These are phyloP conservation scores for Diorhabda carinulata DNA, from an alignment of 1,140 invertebrate species.

Conservation along the genomic window DNA sequence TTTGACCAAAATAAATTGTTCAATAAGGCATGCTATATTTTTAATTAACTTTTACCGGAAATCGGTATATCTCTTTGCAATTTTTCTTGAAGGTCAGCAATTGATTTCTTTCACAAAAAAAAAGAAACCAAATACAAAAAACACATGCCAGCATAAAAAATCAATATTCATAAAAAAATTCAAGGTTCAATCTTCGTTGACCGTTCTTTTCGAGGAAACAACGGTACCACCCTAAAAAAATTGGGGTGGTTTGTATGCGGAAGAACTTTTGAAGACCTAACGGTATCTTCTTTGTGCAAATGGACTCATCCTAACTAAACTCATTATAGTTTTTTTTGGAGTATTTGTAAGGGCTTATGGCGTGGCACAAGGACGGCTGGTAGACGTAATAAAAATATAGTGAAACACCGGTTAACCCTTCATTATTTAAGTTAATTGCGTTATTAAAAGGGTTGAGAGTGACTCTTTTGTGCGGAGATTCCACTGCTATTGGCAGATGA, in stretches of 20 bases:
- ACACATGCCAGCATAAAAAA: neutral
- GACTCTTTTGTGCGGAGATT: neutral
- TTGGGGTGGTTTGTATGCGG: neutral
- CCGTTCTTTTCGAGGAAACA: neutral
- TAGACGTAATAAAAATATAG: constrained; percentile 1
- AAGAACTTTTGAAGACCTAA: neutral
- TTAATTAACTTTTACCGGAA: neutral
- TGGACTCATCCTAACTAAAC: neutral
- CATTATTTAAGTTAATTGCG: constrained; percentile 1
- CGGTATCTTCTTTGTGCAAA: neutral
- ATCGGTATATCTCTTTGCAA: neutral
- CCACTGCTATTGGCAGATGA: neutral
- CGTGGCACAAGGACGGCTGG: neutral
- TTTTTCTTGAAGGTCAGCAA: neutral
- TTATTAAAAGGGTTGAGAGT: neutral
- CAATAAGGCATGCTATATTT: neutral
- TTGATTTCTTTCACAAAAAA: neutral
- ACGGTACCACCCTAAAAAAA: constrained; percentile 2
- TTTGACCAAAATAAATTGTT: neutral
- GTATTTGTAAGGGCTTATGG: neutral
- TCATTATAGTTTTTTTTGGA: neutral
- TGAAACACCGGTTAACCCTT: neutral
- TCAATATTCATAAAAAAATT: neutral
- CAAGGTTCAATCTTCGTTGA: neutral
- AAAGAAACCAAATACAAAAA: neutral